These are phyloP conservation scores for Taxidea taxus DNA, from an alignment of 2,113 vertebrate genomes.

Conservation along the genomic window DNA sequence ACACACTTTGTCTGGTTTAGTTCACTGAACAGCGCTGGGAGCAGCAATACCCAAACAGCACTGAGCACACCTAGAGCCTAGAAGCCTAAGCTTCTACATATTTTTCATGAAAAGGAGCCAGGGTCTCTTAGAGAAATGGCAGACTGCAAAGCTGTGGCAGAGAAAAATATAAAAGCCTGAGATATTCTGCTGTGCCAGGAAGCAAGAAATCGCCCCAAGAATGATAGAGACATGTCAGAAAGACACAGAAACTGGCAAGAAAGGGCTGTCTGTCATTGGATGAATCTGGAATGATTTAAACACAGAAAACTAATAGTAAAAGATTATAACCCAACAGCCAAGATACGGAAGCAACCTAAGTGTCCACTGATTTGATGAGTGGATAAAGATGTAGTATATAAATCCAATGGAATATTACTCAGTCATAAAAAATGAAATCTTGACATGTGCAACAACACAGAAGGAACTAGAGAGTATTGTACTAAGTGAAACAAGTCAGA, in stretches of 20 bases:
- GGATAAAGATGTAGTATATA: not conserved
- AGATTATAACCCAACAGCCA: not conserved
- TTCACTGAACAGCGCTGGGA: not conserved
- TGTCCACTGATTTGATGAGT: not conserved
- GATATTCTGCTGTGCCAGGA: not conserved
- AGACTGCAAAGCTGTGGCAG: not conserved
- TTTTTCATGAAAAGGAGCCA: not conserved
- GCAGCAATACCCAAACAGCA: not conserved
- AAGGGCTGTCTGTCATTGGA: not conserved
- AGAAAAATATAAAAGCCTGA: not conserved
- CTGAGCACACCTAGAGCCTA: not conserved
- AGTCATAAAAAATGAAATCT: not conserved
- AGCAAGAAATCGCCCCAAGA: not conserved
- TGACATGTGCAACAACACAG: not conserved
- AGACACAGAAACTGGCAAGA: not conserved
- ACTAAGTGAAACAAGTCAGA: not conserved
- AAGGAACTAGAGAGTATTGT: not conserved
- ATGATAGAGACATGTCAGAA: not conserved
- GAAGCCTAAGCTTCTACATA: not conserved
- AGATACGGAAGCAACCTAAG: not conserved
- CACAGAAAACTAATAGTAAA: not conserved
- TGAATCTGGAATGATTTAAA: not conserved
- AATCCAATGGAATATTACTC: not conserved
- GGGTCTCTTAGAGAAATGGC: not conserved
- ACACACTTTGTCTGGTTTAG: not conserved